Evolutionary conservation across 1,140 invertebrate genomes (phyloP), one percentile per base, ranked within the genome.

Genomic region (Diabrotica virgifera): DNA sequence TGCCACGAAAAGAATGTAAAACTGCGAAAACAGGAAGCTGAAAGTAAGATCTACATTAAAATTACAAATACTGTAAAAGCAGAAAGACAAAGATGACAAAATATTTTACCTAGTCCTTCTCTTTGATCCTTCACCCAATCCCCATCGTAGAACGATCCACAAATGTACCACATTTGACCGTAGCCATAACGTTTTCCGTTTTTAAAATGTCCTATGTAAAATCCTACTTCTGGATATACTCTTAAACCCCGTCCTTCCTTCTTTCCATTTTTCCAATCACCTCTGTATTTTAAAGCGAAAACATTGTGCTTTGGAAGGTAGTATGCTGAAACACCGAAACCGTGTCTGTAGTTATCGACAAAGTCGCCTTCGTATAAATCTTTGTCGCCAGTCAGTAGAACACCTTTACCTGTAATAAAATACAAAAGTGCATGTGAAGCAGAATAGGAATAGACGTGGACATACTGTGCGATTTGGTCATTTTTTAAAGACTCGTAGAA

Each of bases 151-250:
- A 81, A 84, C 5, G 80, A 80, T 0, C 82, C 81, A 70, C 85
- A 76, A 0, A 67, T 59, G 65, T 84, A 82, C 85, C 85, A 87
- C 77, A 86, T 82, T 63, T 82, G 80, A 5, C 89, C 90, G 68
- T 85, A 86, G 0, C 88, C 89, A 50, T 88, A 77, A 13, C 83
- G 76, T 64, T 83, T 79, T 11, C 86, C 85, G 10, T 74, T 70
- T 52, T 79, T 78, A 81, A 86, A 90, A 59, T 84, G 80, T 6
- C 89, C 90, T 59, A 85, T 80, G 68, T 87, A 89, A 38, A 83
- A 80, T 55, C 81, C 80, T 3, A 82, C 83, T 60, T 87, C 82
- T n/a, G 78, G 72, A 68, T 83, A 87, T 69, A 83, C 83, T 40
- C 78, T 72, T 70, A 81, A 75, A 5, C 86, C 86, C 24, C 81